Conservation (phyloP, 2,113 vertebrate species). For the Limanda limanda region DNA sequence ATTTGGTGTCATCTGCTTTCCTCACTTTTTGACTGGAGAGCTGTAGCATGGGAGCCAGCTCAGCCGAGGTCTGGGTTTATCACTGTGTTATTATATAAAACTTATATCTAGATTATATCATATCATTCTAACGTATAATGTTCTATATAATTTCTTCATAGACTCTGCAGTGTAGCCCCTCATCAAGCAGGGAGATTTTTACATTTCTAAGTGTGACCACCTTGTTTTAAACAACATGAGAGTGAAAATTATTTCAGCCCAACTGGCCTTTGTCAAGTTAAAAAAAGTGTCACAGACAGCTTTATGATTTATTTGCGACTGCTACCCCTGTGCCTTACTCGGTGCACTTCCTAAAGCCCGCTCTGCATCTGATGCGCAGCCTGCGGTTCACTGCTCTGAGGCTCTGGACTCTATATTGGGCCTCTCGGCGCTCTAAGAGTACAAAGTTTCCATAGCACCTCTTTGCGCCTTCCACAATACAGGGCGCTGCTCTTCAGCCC, state of each 20-base stretch:
- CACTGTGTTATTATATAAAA: too few species aligned
- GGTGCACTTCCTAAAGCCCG: constrained; percentile 57
- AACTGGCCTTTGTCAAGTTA: background rate
- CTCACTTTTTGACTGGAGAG: too few species aligned
- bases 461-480: constrained; percentile 54
- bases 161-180: too few species aligned
- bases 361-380: constrained; percentile 43
- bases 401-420: constrained; percentile 71
- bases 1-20: too few species aligned
- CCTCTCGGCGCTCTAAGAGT: constrained; percentile 49
- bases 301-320: constrained; percentile 46
- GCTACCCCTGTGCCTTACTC: constrained; percentile 29
- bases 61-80: too few species aligned
- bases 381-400: constrained; percentile 68
- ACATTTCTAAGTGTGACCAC: constrained; percentile 1
- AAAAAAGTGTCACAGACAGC: constrained; percentile 6
- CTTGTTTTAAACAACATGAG: background rate
- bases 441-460: constrained; percentile 77
- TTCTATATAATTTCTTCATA: too few species aligned
- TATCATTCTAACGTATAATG: too few species aligned
- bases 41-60: too few species aligned
- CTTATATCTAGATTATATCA: too few species aligned
- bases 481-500: constrained; percentile 62
- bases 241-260: constrained; percentile 2
- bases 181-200: too few species aligned